Evolutionary conservation across 2,797 vertebrate genomes (phyloP).

Genomic region (Falco cherrug): DNA sequence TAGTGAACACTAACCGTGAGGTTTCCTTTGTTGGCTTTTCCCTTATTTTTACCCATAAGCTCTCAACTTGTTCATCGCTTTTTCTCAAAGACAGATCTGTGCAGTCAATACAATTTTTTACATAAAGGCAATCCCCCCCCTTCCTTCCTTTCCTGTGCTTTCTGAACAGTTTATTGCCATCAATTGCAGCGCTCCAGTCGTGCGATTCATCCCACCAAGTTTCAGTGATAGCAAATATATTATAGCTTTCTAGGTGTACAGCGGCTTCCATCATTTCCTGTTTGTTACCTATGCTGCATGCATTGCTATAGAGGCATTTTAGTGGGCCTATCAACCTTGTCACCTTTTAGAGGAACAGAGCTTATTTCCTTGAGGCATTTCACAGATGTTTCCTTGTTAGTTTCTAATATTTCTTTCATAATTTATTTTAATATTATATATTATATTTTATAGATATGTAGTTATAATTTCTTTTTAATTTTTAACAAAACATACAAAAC

Average conservation of each 20-base stretch:
- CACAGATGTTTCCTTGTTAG: background rate
- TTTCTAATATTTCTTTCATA: background rate
- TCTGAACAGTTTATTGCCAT: background rate
- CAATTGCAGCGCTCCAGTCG: background rate
- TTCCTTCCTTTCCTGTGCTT: background rate
- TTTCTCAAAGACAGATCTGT: background rate
- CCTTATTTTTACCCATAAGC: background rate
- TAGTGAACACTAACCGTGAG: background rate
- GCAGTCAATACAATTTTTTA: no score
- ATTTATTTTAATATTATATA: background rate
- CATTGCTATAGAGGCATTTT: background rate
- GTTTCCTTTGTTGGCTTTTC: background rate
- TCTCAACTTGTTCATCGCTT: background rate
- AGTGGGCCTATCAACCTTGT: background rate
- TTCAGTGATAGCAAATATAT: background rate
- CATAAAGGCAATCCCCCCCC: background rate
- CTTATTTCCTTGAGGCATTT: background rate
- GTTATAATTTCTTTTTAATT: conserved; percentile 14
- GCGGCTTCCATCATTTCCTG: no score
- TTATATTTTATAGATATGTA: background rate
- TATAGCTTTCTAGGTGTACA: background rate
- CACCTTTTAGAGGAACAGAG: background rate
- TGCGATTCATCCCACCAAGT: background rate
- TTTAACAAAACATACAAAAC: conserved; percentile 17
- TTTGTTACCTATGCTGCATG: background rate